Evolutionary conservation across 2,113 vertebrate species (phyloP), one percentile per base, ranked within the genome.

Genomic region (Prinia subflava): DNA sequence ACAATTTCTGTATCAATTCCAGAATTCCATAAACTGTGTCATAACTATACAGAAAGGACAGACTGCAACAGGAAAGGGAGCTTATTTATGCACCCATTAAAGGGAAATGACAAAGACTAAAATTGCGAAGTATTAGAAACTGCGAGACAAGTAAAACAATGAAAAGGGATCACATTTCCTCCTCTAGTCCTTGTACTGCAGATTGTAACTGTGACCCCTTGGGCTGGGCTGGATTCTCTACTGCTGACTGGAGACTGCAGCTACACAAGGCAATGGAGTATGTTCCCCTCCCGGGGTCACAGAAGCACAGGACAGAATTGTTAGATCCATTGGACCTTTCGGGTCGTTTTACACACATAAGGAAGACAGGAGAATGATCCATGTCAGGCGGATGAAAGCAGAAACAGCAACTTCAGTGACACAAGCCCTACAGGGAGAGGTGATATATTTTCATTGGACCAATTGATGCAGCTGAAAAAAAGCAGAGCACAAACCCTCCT

Each of bases 41-140:
- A 69, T 39, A 85, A 71, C 56, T 55, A 25, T 7, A 67, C 39
- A 64, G 56, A 63, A 70, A 76, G 18, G 18, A 49, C 62, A 79
- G 65, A 68, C 56, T 78, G 59, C 41, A 94, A 64, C 24, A 91
- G 87, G 65, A 94, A 91, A 84, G 28, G 31, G 41, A 91, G n/a
- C 31, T 60, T 83, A 89, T 60, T 83, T 53, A 53, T 8, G 15
- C 41, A 37, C 10, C 31, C 73, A 8, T 25, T 60, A 15, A 69
- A 73, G 25, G 57, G 57, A 93, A 92, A 84, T 30, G 9, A 55
- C 74, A 57, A 78, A 56, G 57, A 82, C 39, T 80, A 85, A 93
- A 63, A 49, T 17, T 53, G 52, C 33, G 73, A 81, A 92, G 44
- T 28, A 52, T 55, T 31, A 80, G 39, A 59, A 81, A 50, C 44